Conservation (phyloP, 2,113 vertebrate species). For the Mus spicilegus region DNA sequence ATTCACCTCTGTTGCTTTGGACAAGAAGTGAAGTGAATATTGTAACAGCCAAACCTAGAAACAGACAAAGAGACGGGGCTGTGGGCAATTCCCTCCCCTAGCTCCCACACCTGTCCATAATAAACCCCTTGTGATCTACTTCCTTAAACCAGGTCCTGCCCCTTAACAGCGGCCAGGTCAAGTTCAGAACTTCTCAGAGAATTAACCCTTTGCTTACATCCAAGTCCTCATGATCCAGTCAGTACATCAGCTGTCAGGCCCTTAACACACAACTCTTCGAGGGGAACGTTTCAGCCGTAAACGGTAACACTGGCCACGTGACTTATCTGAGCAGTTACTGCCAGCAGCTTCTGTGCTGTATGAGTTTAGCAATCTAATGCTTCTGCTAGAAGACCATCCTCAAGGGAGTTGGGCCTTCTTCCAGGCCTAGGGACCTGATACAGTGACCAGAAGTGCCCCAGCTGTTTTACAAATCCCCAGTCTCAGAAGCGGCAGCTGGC, state of each 20-base stretch:
- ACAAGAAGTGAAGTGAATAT: background rate
- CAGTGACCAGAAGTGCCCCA: background rate
- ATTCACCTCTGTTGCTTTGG: background rate
- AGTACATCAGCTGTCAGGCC: background rate
- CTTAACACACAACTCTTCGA: background rate
- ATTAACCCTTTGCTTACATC: background rate
- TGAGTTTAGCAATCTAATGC: background rate
- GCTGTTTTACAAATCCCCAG: background rate
- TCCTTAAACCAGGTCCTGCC: too few relatives aligned
- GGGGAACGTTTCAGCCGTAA: background rate
- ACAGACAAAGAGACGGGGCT: background rate
- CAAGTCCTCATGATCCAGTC: background rate
- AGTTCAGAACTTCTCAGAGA: background rate
- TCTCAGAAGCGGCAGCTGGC: background rate
- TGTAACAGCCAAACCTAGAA: too few relatives aligned
- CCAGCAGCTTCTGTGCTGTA: background rate
- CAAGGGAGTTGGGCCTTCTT: background rate
- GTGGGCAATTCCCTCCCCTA: background rate
- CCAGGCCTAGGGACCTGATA: background rate
- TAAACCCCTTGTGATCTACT: background rate
- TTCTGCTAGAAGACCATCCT: background rate
- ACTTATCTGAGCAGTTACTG: too few relatives aligned
- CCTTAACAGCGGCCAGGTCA: background rate
- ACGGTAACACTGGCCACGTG: background rate
- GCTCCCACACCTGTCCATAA: background rate